Evolutionary conservation across 2,797 vertebrate species (phyloP), one percentile per base, ranked within the genome.

Genomic region (Gephyroberyx darwinii): DNA sequence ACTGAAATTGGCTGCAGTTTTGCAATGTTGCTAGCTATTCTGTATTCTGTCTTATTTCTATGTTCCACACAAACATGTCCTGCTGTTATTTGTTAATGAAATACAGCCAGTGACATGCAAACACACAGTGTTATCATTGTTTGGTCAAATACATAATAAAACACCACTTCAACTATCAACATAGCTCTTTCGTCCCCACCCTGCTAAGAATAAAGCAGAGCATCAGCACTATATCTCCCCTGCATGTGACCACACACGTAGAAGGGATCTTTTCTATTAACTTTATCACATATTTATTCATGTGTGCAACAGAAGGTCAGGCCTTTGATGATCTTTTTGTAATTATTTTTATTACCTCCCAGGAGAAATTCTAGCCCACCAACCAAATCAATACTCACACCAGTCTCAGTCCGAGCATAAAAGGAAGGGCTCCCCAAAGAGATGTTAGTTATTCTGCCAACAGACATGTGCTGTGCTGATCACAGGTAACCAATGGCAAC

Each of bases 311-410:
- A 92, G 88, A 90, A 92, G 92, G 91, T 90, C 86, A 86, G 74
- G 76, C 84, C 90, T 94, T 93, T 94, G 91, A 93, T 93, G 90
- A 93, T 94, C 88, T 91, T 93, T 92, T 91, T 86, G 86, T 93
- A 94, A 94, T 94, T 92, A 94, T 93, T 94, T 95, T 93, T 92
- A 93, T 94, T 90, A 83, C 89, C 83, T 93, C 94, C 91, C 93
- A 14, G 31, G 91, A 93, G 94, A 92, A 91, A 93, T 93, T 77
- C 87, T 71, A 74, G 79, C 86, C 93, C 86, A 92, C 92, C 88
- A 74, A 84, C 88, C 91, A 78, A 94, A 95, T 95, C 93, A 93
- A 95, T 95, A 92, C 58, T 75, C 78, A 76, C 86, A 89, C 83
- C 78, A 79, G 84, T 86, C 82, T 83, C 86, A 83, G 84, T 81